These are phyloP conservation scores for Venusia cambrica DNA, from an alignment of 2,888 invertebrate genomes.

Conservation along the genomic window DNA sequence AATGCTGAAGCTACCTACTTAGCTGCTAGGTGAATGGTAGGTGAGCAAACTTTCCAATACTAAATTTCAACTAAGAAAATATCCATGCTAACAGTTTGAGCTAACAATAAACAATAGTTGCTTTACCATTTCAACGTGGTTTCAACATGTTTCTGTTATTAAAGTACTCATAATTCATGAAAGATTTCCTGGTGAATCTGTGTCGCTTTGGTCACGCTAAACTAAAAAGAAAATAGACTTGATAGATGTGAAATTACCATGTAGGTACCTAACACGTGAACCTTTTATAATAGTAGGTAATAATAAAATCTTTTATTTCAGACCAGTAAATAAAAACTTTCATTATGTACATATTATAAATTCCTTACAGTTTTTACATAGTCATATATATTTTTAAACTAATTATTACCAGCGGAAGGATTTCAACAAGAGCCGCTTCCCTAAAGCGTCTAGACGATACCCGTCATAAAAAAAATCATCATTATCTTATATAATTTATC, in stretches of 20 bases:
- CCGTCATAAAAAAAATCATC: too few species aligned
- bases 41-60: conserved; percentile 9
- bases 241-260: conserved; percentile 10
- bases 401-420: too few species aligned
- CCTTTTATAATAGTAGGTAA: too few species aligned
- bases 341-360: too few species aligned
- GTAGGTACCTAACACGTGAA: too few species aligned
- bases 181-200: conserved; percentile 38
- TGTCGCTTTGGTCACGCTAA: conserved; percentile 20
- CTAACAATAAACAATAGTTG: conserved; percentile 22
- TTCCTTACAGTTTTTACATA: too few species aligned
- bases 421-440: too few species aligned
- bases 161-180: conserved; percentile 40
- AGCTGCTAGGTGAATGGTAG: neutral
- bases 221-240: conserved; percentile 22
- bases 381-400: too few species aligned
- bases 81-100: neutral
- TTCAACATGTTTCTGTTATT: conserved; percentile 41
- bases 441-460: too few species aligned
- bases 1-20: conserved; percentile 3
- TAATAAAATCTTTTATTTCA: too few species aligned
- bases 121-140: conserved; percentile 37
- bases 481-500: too few species aligned
- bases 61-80: neutral
- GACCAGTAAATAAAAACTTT: too few species aligned